Evolutionary conservation across 2,797 vertebrate genomes (phyloP), one percentile per base, ranked within the genome.

Genomic region (Esox lucius): DNA sequence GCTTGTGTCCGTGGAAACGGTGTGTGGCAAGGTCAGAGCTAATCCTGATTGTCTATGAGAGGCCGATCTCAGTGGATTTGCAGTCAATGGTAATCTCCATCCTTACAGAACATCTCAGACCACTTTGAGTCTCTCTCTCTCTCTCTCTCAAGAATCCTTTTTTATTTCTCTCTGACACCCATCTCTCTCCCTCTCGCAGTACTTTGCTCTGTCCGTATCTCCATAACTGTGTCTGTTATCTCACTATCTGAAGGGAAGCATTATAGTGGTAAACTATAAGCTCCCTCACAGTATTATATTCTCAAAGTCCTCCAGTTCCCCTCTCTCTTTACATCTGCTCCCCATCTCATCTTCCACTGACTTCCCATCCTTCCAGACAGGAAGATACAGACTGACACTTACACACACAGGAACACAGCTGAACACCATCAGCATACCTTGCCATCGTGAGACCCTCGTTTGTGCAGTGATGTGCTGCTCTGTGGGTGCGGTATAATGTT

Each of bases 11-110:
- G 7, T 16, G 51, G 17, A 5, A 51, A 7, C 49, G 5, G 16
- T 51, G 17, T 51, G 49, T 51, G 69, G n/a, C 46, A 53, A n/a
- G 35, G 39, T 2, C 16, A 51, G 49, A 51, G 0, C n/a, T 46
- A 26, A 68, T 68, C 67, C 39, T 19, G 19, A 6, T 28, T 31
- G 7, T 42, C 19, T 9, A 16, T 68, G 65, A n/a, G 75, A 83
- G 83, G 80, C 80, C 26, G 72, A 80, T 22, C 49, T 82, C 88
- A 86, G 69, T 4, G 80, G 86, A 89, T 91, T 87, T 84, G 78
- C 83, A 72, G 11, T 49, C 22, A 28, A 42, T 49, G 46, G 70
- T 22, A 6, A 53, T 53, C 49, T 53, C 49, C 17, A 53, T 53
- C 49, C 49, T 51, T 51, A 51, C 49, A 51, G 49, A 51, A 51